A percentile compares a stretch with the other conserved stretches of the same genome.
phyloP scores from a whole-genome alignment of 2,797 vertebrate genomes.

The Myioborus miniatus region DNA sequence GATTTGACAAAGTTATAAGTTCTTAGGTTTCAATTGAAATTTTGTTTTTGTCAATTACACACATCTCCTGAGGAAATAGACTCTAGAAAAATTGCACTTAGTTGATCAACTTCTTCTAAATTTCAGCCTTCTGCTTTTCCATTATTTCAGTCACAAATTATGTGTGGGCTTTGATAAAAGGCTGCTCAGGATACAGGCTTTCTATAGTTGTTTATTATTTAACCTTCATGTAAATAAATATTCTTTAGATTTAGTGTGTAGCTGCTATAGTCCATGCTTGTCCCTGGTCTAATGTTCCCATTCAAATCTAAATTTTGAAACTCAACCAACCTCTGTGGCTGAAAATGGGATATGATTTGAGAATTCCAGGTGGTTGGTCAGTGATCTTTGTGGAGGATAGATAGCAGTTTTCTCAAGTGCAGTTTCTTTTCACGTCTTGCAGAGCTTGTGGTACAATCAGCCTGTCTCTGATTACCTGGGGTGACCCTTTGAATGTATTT shows the following conservation, averaged over 20 bases:
- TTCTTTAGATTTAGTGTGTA: neutral
- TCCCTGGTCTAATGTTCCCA: neutral
- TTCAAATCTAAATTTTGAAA: neutral
- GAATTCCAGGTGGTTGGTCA: neutral
- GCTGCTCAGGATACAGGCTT: neutral
- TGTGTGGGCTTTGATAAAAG: neutral
- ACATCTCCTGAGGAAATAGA: neutral
- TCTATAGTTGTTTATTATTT: neutral
- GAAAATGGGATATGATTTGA: neutral
- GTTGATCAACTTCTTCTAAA: neutral
- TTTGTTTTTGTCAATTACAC: neutral
- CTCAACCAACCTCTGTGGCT: neutral
- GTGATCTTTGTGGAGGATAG: neutral
- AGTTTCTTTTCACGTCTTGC: neutral
- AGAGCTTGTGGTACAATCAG: neutral
- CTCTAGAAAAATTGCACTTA: neutral
- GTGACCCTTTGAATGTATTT: neutral
- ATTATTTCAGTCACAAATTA: neutral
- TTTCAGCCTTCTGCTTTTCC: neutral
- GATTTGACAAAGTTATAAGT: neutral
- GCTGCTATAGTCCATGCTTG: neutral
- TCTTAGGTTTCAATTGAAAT: neutral
- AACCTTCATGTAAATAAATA: neutral
- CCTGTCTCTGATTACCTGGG: neutral
- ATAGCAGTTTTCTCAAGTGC: neutral